Percentiles rank a stretch among this genome's conserved stretches.
Evolutionary conservation across 2,797 vertebrate genomes (phyloP).

Genomic region (Neosalanx taihuensis): DNA sequence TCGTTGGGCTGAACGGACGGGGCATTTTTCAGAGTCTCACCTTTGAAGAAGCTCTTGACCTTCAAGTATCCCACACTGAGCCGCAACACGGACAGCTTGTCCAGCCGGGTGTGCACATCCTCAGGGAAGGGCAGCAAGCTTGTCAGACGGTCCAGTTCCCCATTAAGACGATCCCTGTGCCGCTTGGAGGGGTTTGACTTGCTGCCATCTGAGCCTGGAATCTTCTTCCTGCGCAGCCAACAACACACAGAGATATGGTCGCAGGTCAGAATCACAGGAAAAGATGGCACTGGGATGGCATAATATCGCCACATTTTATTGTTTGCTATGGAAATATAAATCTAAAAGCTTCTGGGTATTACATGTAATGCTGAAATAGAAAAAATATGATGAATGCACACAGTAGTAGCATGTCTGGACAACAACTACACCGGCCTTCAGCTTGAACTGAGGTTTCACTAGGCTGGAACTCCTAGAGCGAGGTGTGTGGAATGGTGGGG

Average conservation of each 20-base stretch:
- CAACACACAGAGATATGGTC: neutral
- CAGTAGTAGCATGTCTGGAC: neutral
- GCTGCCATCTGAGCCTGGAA: slow-evolving; percentile 38
- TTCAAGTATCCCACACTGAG: slow-evolving; percentile 78
- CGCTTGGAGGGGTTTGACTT: slow-evolving; percentile 80
- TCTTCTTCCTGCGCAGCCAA: slow-evolving; percentile 53
- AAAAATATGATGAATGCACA: neutral
- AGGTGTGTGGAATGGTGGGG: no score
- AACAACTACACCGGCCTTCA: neutral
- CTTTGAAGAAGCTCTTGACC: slow-evolving; percentile 75
- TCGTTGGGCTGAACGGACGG: no score
- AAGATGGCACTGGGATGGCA: neutral
- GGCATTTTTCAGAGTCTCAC: slow-evolving; percentile 49
- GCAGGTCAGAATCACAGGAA: neutral
- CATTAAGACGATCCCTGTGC: slow-evolving; percentile 76
- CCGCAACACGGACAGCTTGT: slow-evolving; percentile 77
- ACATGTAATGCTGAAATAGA: neutral
- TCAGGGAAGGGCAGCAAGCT: slow-evolving; percentile 73
- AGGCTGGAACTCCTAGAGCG: neutral
- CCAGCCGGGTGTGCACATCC: slow-evolving; percentile 67
- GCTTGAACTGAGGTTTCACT: neutral
- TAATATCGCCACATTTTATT: neutral
- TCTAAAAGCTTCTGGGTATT: no score
- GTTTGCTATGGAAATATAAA: no score
- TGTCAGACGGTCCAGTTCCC: slow-evolving; percentile 73